These are phyloP conservation scores for Nemopilema nomurai DNA, from an alignment of 30 jellyfish, hydroid and myxozoan genomes.

Conservation along the genomic window DNA sequence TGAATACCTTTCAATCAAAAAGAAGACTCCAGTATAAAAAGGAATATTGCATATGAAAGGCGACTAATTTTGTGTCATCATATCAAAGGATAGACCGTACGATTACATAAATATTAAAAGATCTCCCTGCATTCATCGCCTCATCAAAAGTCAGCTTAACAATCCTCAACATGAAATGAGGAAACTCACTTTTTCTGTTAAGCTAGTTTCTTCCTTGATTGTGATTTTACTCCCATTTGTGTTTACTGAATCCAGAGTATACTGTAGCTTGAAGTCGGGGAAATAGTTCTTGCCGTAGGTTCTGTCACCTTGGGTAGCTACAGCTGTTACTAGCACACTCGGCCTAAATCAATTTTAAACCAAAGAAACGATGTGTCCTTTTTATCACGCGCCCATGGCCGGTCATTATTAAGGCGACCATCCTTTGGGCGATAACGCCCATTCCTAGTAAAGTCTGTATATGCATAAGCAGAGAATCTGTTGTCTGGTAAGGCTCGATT, in stretches of 20 bases:
- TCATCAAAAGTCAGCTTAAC: too few relatives aligned
- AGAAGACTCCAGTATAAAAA: background rate
- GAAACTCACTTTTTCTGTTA: constrained; percentile 28
- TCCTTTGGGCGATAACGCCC: constrained; percentile 54
- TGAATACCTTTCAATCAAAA: constrained; percentile 14
- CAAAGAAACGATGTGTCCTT: background rate
- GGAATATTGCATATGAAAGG: background rate
- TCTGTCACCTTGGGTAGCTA: constrained; percentile 72
- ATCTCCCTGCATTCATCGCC: too few relatives aligned
- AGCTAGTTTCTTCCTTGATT: constrained; percentile 26
- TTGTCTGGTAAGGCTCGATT: constrained; percentile 55
- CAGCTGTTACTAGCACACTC: constrained; percentile 58
- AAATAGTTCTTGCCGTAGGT: constrained; percentile 46
- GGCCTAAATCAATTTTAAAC: constrained; percentile 70
- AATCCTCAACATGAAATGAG: background rate
- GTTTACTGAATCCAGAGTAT: constrained; percentile 19
- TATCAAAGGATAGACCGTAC: too few relatives aligned
- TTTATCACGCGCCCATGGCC: constrained; percentile 43
- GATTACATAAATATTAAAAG: too few relatives aligned
- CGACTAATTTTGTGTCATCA: too few relatives aligned
- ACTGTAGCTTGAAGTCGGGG: constrained; percentile 52
- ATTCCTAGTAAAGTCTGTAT: background rate
- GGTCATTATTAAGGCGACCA: constrained; percentile 57
- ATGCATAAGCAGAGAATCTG: constrained; percentile 42
- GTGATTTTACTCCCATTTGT: constrained; percentile 1